phyloP scores from a whole-genome alignment of 2,797 vertebrate genomes.

The Melanotaenia maccullochi region DNA sequence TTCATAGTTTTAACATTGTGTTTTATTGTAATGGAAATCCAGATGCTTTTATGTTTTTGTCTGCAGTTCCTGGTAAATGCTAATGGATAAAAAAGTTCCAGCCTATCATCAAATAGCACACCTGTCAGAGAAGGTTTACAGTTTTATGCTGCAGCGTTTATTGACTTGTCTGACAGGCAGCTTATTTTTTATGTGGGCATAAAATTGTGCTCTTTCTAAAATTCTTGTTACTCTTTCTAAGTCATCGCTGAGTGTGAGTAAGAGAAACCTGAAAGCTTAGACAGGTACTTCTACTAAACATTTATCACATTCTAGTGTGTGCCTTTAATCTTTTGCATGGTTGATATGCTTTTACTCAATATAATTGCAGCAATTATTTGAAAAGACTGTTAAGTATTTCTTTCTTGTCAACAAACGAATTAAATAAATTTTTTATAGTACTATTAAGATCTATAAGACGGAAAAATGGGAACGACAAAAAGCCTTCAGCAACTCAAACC shows the following conservation, averaged over 20 bases:
- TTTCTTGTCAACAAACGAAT: no score
- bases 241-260: not conserved
- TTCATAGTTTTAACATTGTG: not conserved
- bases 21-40: not conserved
- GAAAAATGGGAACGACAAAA: not conserved
- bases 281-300: no score
- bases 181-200: not conserved
- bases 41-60: not conserved
- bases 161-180: not conserved
- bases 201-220: not conserved
- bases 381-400: no score
- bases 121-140: not conserved
- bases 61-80: not conserved
- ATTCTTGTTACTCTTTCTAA: not conserved
- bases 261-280: not conserved
- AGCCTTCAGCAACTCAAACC: not conserved
- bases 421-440: no score
- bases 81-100: not conserved
- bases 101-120: not conserved
- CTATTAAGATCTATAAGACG: not conserved
- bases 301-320: no score
- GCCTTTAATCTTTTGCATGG: no score
- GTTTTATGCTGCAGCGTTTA: not conserved
- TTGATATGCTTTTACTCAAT: no score
- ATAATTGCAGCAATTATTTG: no score